Percentiles rank a stretch among this genome's conserved stretches.
Conservation (phyloP, 2,113 vertebrate species). For the Rousettus leschenaultii region DNA sequence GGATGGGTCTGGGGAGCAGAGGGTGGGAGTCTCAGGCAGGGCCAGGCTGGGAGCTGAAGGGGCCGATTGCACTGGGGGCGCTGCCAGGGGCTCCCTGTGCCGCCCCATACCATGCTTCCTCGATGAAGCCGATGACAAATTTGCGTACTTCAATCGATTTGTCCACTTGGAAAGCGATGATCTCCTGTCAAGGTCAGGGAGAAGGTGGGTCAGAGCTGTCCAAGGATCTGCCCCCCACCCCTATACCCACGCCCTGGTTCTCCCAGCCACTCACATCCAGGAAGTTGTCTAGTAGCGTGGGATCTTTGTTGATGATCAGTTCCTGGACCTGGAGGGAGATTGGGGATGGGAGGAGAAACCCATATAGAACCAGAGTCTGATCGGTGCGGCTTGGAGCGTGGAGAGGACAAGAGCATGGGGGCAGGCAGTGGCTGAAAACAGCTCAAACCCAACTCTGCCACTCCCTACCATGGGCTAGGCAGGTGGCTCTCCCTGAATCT, state of each 20-base stretch:
- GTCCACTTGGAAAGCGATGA: constrained; percentile 95
- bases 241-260: background rate
- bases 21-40: background rate
- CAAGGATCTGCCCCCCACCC: background rate
- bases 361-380: background rate
- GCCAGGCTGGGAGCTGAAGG: background rate
- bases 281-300: constrained; percentile 94
- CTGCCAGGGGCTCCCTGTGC: background rate
- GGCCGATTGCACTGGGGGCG: background rate
- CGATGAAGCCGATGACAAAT: constrained; percentile 96
- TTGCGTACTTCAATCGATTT: constrained; percentile 94
- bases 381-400: background rate
- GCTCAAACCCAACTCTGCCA: background rate
- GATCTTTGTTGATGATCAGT: constrained; percentile 95
- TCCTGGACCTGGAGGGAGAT: constrained; percentile 89
- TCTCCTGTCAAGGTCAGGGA: constrained; percentile 82
- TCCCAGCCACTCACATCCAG: constrained; percentile 88
- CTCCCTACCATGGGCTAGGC: background rate
- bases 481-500: background rate
- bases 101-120: constrained; percentile 89
- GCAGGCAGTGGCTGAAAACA: background rate
- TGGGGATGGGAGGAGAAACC: background rate
- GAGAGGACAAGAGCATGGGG: background rate
- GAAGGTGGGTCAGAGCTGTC: background rate
- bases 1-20: background rate